Evolutionary conservation across 2,888 invertebrate species (phyloP).

Genomic region (Mactromeris polynyma): DNA sequence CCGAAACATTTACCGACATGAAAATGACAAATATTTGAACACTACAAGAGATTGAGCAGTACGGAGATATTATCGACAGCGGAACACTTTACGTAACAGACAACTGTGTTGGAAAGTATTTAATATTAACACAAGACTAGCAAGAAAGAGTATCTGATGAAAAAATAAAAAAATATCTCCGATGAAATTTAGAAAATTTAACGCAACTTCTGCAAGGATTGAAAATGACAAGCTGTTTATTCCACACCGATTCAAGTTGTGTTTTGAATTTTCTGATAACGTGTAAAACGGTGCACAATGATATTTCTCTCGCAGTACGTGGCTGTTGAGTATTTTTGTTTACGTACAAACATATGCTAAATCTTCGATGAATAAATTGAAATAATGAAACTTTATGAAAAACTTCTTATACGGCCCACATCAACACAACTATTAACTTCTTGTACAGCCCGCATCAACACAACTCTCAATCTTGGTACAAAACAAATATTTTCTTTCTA

Average conservation of each 20-base stretch:
- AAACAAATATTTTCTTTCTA: no score
- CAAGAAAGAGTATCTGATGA: background rate
- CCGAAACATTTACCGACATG: background rate
- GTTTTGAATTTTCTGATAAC: background rate
- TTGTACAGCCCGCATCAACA: background rate
- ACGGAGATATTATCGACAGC: background rate
- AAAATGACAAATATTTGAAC: background rate
- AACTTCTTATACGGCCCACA: background rate
- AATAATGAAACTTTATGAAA: background rate
- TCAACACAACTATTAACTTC: background rate
- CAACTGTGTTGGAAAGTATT: background rate
- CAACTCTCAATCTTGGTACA: no score
- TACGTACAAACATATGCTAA: background rate
- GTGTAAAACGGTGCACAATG: background rate
- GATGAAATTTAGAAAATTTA: background rate
- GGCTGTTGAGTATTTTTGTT: background rate
- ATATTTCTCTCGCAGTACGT: background rate
- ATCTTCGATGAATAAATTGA: constrained; percentile 20
- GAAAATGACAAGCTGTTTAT: background rate
- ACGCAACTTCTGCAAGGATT: background rate
- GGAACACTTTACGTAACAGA: background rate
- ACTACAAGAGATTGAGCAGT: background rate
- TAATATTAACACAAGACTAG: background rate
- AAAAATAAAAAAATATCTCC: background rate
- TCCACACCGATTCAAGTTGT: background rate